Conservation (phyloP, 2,113 vertebrate species). For the Montifringilla adamsi region DNA sequence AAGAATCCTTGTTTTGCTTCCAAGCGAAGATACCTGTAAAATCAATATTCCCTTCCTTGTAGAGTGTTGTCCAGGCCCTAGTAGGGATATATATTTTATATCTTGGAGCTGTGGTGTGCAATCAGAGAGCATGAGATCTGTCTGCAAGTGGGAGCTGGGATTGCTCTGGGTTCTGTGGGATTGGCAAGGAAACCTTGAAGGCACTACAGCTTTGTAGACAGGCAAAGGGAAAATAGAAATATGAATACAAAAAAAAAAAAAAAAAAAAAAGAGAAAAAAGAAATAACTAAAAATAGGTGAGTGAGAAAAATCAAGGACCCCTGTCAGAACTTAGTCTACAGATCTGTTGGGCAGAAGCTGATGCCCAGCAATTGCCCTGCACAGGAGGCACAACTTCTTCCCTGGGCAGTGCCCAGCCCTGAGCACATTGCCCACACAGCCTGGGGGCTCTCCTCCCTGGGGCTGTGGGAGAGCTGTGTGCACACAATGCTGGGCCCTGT, state of each 20-base stretch:
- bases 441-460: background rate
- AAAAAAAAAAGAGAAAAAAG: no score
- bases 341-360: background rate
- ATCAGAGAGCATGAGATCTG: background rate
- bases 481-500: background rate
- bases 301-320: background rate
- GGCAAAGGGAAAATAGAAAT: background rate
- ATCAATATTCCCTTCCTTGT: background rate
- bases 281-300: background rate
- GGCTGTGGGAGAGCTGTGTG: background rate
- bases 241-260: background rate
- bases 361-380: background rate
- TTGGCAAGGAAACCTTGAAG: background rate
- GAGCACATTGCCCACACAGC: rapidly evolving
- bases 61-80: background rate
- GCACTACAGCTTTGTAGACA: background rate
- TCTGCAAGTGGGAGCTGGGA: background rate
- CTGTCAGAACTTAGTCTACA: background rate
- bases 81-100: background rate
- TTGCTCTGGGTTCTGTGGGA: background rate
- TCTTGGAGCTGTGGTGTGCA: background rate
- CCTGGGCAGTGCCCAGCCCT: background rate
- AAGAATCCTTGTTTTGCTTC: background rate
- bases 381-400: background rate
- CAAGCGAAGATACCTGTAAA: background rate